A percentile compares a stretch with the other conserved stretches of the same genome.
phyloP scores from a whole-genome alignment of 2,113 vertebrate species.

The Sapajus apella region DNA sequence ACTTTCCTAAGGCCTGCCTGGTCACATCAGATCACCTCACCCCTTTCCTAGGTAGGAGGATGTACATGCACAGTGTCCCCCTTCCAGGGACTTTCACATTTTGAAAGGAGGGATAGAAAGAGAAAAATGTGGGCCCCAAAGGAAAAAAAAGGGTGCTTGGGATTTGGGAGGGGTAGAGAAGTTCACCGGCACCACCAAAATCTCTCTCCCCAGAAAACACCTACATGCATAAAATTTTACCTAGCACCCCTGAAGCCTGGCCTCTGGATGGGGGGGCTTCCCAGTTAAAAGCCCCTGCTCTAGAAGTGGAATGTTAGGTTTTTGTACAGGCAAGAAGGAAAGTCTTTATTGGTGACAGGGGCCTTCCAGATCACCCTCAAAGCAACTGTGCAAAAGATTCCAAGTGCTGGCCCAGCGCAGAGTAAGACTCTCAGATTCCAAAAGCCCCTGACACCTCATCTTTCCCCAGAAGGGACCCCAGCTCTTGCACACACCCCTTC shows the following conservation, averaged over 20 bases:
- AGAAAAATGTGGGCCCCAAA: background rate
- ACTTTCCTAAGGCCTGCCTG: background rate
- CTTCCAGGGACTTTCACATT: background rate
- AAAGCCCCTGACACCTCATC: background rate
- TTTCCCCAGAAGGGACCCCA: background rate
- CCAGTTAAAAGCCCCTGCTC: background rate
- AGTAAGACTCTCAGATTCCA: background rate
- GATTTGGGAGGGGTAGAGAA: background rate
- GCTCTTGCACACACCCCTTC: background rate
- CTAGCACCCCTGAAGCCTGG: background rate
- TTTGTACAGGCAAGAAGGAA: background rate
- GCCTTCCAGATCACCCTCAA: background rate
- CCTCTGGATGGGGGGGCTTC: background rate
- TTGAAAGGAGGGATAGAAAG: background rate
- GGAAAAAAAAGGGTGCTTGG: background rate
- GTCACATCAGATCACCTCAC: background rate
- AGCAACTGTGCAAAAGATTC: background rate
- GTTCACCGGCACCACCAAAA: background rate
- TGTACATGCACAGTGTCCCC: too few relatives aligned
- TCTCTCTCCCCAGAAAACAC: background rate
- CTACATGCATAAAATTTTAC: background rate
- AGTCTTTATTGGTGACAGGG: background rate
- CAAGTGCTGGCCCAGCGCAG: background rate
- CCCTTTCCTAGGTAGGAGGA: background rate
- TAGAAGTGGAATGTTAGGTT: background rate